A percentile compares a stretch with the other conserved stretches of the same genome.
phyloP scores from a whole-genome alignment of 2,797 vertebrate genomes.

The Helicolenus hilgendorfi region DNA sequence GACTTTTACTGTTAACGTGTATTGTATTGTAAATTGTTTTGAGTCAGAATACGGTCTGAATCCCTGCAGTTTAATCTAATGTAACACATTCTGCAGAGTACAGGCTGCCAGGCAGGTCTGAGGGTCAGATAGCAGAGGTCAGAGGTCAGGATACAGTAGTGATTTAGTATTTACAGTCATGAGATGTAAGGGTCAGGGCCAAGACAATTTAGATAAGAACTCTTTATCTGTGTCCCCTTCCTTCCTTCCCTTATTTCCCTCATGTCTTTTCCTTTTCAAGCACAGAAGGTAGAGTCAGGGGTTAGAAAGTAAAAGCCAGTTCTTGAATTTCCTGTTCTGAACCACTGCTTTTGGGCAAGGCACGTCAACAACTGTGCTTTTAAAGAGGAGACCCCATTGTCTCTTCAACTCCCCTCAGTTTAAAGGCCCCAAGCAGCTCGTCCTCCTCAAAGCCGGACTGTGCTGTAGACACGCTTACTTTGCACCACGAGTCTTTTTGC shows the following conservation, averaged over 20 bases:
- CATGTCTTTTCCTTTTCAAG: slow-evolving; percentile 62
- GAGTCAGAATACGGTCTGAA: background rate
- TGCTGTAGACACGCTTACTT: slow-evolving; percentile 30
- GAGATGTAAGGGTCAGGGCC: slow-evolving; percentile 80
- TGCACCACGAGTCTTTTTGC: slow-evolving; percentile 39
- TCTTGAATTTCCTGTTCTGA: slow-evolving; percentile 55
- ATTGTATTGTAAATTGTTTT: background rate
- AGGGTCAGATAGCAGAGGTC: slow-evolving; percentile 62
- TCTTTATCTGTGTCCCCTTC: slow-evolving; percentile 77
- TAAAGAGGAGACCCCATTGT: background rate
- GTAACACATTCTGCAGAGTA: slow-evolving; percentile 15
- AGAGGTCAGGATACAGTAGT: slow-evolving; percentile 73
- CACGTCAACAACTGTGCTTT: background rate
- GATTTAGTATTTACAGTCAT: slow-evolving; percentile 79
- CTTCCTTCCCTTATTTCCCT: slow-evolving; percentile 72
- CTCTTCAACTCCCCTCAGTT: background rate
- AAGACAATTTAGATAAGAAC: slow-evolving; percentile 88
- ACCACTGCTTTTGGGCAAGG: slow-evolving; percentile 6
- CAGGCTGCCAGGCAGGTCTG: slow-evolving; percentile 33
- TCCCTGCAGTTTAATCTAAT: slow-evolving; percentile 10
- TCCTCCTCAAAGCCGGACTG: slow-evolving; percentile 49
- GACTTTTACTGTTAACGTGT: background rate
- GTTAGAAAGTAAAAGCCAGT: slow-evolving; percentile 60
- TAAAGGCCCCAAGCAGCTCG: background rate
- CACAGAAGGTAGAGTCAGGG: slow-evolving; percentile 44